Base-by-base conservation (phyloP, 2,797 vertebrate species). In the Sarcophilus harrisii region DNA sequence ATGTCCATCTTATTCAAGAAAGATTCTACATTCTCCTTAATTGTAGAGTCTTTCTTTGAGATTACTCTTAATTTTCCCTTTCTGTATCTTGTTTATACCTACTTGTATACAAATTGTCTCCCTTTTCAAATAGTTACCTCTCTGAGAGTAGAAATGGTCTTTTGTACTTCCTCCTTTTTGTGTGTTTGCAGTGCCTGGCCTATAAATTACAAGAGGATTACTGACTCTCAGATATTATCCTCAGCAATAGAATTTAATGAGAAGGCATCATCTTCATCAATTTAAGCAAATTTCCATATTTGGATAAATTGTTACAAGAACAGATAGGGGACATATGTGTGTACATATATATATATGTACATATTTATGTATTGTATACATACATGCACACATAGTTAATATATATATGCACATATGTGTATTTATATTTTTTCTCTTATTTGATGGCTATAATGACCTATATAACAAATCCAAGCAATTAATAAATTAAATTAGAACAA, bases 401-500 rank as follows among this genome's bases (percentile, higher is more conserved):
- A 32, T n/a, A 24, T 8, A 66, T 73, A 73, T 73, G 16, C 38
- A 0, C 29, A 21, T 21, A 73, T 21, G 6, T 24, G 21, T 38
- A 9, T 73, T 32, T 59, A 59, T 59, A 59, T 59, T 96, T 94
- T 81, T 58, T 91, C 38, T 94, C 38, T 0, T 11, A 30, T 32
- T 38, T 60, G 49, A 38, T 1, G 21, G 91, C 95, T 58, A 93
- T 32, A 30, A 29, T 58, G 92, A 27, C 21, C 38, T 29, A 32
- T 58, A 59, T 3, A 30, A 0, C n/a, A 94, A 87, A 94, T 93
- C 27, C 90, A 91, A 95, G 62, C 16, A 16, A n/a, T 93, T 73
- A 38, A 97, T 93, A 95, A 94, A 49, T 95, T 93, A 94, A 57
- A 18, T 90, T 92, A 94, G 57, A 93, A 27, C 94, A 96, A 96